Conservation (phyloP, 2,113 vertebrate genomes). For the Rhynchomys soricoides region DNA sequence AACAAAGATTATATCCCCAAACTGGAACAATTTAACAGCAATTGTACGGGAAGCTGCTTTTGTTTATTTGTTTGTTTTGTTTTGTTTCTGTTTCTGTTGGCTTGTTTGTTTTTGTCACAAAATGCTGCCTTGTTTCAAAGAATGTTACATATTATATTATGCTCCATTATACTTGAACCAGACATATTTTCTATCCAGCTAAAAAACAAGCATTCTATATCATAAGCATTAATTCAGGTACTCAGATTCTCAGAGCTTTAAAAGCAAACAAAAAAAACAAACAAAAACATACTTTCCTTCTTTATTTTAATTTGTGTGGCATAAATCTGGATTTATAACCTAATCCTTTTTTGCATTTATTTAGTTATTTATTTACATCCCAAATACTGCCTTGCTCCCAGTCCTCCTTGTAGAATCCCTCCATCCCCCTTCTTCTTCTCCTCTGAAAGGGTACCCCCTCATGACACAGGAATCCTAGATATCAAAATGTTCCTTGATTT, state of each 20-base stretch:
- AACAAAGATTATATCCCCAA: too few species aligned
- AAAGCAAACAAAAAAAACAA: conserved; percentile 49
- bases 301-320: conserved; percentile 57
- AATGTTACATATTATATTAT: background rate
- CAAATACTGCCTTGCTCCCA: too few species aligned
- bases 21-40: too few species aligned
- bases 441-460: too few species aligned
- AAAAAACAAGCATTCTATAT: conserved; percentile 13
- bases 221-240: conserved; percentile 58
- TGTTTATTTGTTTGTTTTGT: too few species aligned
- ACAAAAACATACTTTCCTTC: conserved; percentile 10
- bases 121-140: background rate
- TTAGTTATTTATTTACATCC: too few species aligned
- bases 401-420: too few species aligned
- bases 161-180: conserved; percentile 49
- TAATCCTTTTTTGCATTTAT: conserved; percentile 53
- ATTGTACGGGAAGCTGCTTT: too few species aligned
- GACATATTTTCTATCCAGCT: conserved; percentile 56
- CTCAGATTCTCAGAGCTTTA: conserved; percentile 51
- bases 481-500: too few species aligned
- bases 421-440: too few species aligned
- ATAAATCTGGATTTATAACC: conserved; percentile 54
- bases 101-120: background rate
- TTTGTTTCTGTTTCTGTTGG: too few species aligned
- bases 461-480: too few species aligned